Base-by-base conservation (phyloP, 2,888 invertebrate species). In the Polymixis flavicincta region DNA sequence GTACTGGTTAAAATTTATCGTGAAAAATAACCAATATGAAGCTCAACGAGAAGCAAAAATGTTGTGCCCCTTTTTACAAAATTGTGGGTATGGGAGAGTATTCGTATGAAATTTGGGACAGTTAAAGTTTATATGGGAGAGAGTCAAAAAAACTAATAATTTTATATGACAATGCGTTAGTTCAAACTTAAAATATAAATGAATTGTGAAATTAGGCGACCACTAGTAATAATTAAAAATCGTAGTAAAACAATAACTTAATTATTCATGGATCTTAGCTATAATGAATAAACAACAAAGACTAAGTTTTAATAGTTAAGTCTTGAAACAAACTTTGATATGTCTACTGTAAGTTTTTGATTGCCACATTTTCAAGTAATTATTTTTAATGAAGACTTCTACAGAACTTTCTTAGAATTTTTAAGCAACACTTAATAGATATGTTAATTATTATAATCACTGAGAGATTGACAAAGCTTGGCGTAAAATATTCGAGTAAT, bases 301-400 rank as follows among this genome's bases (percentile, higher is more conserved):
- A 8, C 45, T n/a, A 78, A 78, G 45, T 76, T 77, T 57, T 57
- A 77, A 67, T 76, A 82, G 19, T 63, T n/a, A 66, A 54, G 13
- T 45, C 60, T 60, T n/a, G 19, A 52, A 54, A 63, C 22, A n/a
- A 76, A 67, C 17, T 82, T 82, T 54, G 25, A 48, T 37, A 42
- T 22, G 22, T 52, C n/a, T 22, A 48, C 28, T 64, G 57, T 76
- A 82, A 48, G 76, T 75, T 65, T 81, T 65, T 54, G 54, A 37
- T 78, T 19, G 9, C 32, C 42, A 77, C 6, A 37, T 57, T 76
- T 67, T 67, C n/a, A 28, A 77, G 37, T 76, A 48, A 82, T 78
- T 83, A 67, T 54, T 83, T 78, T 67, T 78, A 83, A 78, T 77
- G 63, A 78, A 76, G 52, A 52, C 63, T 48, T 52, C 6, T 28